These are phyloP conservation scores for Mus pahari DNA, from an alignment of 2,113 vertebrate species.

Conservation along the genomic window DNA sequence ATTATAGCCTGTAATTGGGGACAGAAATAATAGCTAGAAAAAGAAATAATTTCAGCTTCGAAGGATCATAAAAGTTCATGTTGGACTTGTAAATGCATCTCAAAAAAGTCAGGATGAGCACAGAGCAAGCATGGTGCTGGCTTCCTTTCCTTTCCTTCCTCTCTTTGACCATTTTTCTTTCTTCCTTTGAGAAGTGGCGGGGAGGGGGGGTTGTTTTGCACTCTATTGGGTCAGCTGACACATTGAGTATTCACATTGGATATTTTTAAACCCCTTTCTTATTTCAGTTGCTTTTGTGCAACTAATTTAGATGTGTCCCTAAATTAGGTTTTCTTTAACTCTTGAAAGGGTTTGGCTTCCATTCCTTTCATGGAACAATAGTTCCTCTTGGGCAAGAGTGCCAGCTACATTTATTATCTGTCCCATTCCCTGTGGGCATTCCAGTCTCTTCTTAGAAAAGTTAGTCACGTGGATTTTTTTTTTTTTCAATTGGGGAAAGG, in stretches of 20 bases:
- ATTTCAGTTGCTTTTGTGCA: constrained; percentile 63
- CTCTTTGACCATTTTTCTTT: not conserved
- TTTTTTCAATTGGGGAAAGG: not conserved
- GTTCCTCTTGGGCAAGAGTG: constrained; percentile 71
- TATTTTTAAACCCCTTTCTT: constrained; percentile 68
- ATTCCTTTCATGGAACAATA: constrained; percentile 66
- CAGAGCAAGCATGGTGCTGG: not conserved
- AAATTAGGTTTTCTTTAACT: constrained; percentile 81
- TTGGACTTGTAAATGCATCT: constrained; percentile 48
- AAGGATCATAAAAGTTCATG: constrained; percentile 62
- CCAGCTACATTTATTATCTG: constrained; percentile 83
- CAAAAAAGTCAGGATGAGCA: not conserved
- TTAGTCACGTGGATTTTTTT: constrained; percentile 64
- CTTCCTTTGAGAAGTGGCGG: too few relatives aligned
- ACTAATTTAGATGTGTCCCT: constrained; percentile 61
- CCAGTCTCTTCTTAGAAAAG: constrained; percentile 79
- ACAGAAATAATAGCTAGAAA: constrained; percentile 55
- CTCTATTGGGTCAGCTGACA: constrained; percentile 64
- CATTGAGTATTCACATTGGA: not conserved
- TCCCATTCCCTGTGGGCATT: constrained; percentile 80
- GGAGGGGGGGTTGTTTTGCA: not conserved
- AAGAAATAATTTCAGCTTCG: constrained; percentile 28
- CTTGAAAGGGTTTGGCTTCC: constrained; percentile 68
- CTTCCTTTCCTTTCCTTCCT: not conserved
- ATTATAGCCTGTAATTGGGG: constrained; percentile 25